Evolutionary conservation across 2,797 vertebrate genomes (phyloP).

Genomic region (Nannoperca obscura): DNA sequence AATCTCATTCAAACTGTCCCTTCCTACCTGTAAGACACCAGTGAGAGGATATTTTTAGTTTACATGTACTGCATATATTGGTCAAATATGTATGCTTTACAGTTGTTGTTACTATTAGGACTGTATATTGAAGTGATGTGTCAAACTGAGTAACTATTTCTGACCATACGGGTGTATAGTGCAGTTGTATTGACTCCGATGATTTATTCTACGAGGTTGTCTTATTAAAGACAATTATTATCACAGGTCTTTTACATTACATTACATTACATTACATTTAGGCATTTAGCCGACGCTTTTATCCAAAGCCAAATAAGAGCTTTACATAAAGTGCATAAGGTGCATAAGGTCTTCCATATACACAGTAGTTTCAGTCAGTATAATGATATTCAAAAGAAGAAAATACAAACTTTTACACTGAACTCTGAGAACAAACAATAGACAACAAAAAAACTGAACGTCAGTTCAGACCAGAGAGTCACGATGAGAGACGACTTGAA

Average conservation of each 20-base stretch:
- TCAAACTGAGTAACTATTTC: not conserved
- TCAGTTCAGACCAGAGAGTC: no score
- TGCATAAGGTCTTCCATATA: no score
- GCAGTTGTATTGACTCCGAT: not conserved
- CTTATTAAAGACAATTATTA: constrained; percentile 6
- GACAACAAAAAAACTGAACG: no score
- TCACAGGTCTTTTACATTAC: not conserved
- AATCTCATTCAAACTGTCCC: not conserved
- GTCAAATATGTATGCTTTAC: not conserved
- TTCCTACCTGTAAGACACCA: not conserved
- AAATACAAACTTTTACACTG: not conserved
- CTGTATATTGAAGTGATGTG: not conserved
- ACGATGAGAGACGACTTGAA: no score
- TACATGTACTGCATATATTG: not conserved
- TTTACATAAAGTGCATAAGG: no score
- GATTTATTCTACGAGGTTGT: not conserved
- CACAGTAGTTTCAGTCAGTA: not conserved
- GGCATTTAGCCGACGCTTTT: no score
- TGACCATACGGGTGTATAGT: not conserved
- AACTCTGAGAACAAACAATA: no score
- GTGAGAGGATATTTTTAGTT: not conserved
- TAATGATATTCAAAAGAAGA: constrained; percentile 8
- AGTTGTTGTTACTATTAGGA: not conserved
- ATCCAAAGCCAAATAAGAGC: no score
- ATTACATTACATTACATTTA: no score